Evolutionary conservation across 2,797 vertebrate genomes (phyloP).

Genomic region (Labroides dimidiatus): DNA sequence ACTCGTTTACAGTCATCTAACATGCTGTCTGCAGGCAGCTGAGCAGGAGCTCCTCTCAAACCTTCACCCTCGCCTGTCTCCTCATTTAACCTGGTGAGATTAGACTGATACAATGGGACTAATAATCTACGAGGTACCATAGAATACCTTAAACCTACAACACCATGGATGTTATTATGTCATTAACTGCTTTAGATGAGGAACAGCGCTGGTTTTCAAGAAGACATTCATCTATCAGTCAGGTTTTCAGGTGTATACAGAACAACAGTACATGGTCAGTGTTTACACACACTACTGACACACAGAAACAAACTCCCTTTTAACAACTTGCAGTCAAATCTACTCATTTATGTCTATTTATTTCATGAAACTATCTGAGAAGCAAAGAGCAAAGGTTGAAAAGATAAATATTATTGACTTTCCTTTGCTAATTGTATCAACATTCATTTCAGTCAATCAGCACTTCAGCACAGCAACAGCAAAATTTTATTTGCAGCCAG

Average conservation of each 20-base stretch:
- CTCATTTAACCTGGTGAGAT: background rate
- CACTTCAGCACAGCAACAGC: conserved; percentile 30
- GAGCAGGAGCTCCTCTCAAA: conserved; percentile 13
- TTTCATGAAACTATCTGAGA: conserved; percentile 21
- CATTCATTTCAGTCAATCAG: conserved; percentile 22
- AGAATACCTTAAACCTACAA: conserved; percentile 7
- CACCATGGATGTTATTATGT: background rate
- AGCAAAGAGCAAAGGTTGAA: conserved; percentile 12
- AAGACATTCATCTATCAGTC: conserved; percentile 17
- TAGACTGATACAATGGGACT: conserved; percentile 2
- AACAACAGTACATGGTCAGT: conserved; percentile 14
- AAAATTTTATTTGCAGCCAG: conserved; percentile 6
- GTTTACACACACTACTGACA: conserved; percentile 42
- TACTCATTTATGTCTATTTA: background rate
- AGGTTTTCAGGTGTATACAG: conserved; percentile 11
- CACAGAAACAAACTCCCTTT: background rate
- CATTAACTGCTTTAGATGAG: conserved; percentile 1
- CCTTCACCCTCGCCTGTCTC: background rate
- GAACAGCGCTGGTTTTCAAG: conserved; percentile 20
- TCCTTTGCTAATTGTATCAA: conserved; percentile 17
- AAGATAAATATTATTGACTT: conserved; percentile 4
- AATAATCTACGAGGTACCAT: conserved; percentile 1
- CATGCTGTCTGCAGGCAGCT: conserved; percentile 13
- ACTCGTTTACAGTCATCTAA: conserved; percentile 56
- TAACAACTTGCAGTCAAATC: background rate